Conservation (phyloP, 2,797 vertebrate species). For the Lepilemur septentrionalis region DNA sequence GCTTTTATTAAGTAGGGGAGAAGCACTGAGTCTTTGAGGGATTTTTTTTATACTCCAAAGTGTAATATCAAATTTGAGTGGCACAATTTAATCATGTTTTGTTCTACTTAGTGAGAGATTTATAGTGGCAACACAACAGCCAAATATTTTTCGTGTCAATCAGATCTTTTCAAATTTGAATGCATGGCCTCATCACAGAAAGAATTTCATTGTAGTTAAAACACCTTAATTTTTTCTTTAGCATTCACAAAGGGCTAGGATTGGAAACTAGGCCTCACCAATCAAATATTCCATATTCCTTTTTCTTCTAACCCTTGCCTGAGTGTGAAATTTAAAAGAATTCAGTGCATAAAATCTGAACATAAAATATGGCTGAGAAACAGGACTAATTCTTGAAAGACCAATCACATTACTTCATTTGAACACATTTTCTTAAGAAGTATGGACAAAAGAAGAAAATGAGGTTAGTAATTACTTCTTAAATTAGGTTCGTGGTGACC, state of each 20-base stretch:
- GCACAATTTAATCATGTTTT: neutral
- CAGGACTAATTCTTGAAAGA: neutral
- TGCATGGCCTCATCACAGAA: neutral
- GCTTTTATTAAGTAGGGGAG: neutral
- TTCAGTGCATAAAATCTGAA: neutral
- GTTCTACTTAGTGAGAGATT: neutral
- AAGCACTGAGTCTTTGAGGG: neutral
- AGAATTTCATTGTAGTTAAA: neutral
- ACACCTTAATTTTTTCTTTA: neutral
- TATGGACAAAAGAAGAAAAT: conserved; percentile 46
- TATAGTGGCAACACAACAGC: neutral
- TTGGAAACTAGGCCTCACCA: neutral
- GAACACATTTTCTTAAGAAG: conserved; percentile 36
- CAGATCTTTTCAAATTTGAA: conserved; percentile 13
- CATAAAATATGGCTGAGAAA: neutral
- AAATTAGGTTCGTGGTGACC: neutral
- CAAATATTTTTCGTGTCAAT: neutral
- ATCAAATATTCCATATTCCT: neutral
- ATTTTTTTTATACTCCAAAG: neutral
- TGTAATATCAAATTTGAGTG: neutral
- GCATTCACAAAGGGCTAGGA: neutral
- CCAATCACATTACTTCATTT: neutral
- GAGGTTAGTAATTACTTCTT: conserved; percentile 64
- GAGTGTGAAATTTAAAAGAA: conserved; percentile 49
- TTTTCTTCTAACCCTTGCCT: neutral